Conservation (phyloP, 2,113 vertebrate genomes). For the Pachycephala philippinensis region DNA sequence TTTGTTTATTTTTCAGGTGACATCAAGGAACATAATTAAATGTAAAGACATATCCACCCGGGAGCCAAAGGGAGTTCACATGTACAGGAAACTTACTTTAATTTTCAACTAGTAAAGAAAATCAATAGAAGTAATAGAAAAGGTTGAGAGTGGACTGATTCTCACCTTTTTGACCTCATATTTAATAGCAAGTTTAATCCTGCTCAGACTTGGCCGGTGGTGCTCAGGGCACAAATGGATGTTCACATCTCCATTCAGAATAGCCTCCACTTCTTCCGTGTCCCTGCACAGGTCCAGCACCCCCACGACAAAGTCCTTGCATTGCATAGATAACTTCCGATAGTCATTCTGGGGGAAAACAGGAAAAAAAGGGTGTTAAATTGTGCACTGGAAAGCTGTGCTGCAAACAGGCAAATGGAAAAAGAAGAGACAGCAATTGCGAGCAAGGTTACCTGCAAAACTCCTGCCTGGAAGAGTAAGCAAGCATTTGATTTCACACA, state of each 20-base stretch:
- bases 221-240: slow-evolving; percentile 81
- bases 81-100: background rate
- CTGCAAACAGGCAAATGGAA: background rate
- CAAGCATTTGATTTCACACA: background rate
- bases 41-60: background rate
- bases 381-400: too few relatives aligned
- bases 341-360: slow-evolving; percentile 86
- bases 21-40: background rate
- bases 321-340: slow-evolving; percentile 98
- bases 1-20: background rate
- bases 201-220: slow-evolving; percentile 90
- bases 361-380: background rate
- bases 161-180: slow-evolving; percentile 97
- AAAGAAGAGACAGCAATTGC: background rate
- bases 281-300: slow-evolving; percentile 95
- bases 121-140: background rate
- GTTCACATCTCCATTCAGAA: slow-evolving; percentile 93
- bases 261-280: slow-evolving; percentile 96
- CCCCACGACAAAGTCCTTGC: slow-evolving; percentile 97
- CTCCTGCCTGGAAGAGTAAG: background rate
- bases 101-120: background rate
- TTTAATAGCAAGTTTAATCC: slow-evolving; percentile 94
- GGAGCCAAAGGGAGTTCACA: background rate
- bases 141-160: too few relatives aligned
- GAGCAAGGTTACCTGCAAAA: background rate